Conservation (phyloP, 2,797 vertebrate genomes). For the Pangasius larnaudii region DNA sequence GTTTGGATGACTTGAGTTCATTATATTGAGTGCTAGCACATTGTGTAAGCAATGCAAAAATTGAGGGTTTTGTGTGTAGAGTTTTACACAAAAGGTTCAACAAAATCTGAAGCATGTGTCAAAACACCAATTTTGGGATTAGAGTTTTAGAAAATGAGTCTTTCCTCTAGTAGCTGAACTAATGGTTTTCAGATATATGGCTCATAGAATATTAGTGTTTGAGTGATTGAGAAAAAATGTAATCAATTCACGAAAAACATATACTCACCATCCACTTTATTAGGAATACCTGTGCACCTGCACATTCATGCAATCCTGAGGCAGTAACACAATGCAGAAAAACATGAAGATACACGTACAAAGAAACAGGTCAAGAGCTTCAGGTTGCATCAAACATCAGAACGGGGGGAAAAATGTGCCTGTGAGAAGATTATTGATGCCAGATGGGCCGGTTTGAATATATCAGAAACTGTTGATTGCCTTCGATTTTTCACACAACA, state of each 20-base stretch:
- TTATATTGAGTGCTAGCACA: neutral
- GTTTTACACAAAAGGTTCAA: neutral
- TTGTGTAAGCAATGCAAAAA: neutral
- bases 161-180: neutral
- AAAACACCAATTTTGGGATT: neutral
- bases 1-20: slow-evolving; percentile 7
- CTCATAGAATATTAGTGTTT: neutral
- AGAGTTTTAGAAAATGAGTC: neutral
- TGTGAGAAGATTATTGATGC: neutral
- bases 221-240: neutral
- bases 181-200: neutral
- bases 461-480: slow-evolving; percentile 1
- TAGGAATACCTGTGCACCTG: neutral
- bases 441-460: neutral
- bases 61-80: neutral
- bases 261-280: neutral
- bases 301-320: neutral
- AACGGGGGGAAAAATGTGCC: neutral
- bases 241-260: neutral
- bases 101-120: neutral
- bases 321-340: neutral
- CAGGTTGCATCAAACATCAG: neutral
- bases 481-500: neutral
- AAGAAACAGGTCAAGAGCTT: neutral
- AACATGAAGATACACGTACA: neutral